These are phyloP conservation scores for Catagonus wagneri DNA, from an alignment of 2,113 vertebrate species.

Conservation along the genomic window DNA sequence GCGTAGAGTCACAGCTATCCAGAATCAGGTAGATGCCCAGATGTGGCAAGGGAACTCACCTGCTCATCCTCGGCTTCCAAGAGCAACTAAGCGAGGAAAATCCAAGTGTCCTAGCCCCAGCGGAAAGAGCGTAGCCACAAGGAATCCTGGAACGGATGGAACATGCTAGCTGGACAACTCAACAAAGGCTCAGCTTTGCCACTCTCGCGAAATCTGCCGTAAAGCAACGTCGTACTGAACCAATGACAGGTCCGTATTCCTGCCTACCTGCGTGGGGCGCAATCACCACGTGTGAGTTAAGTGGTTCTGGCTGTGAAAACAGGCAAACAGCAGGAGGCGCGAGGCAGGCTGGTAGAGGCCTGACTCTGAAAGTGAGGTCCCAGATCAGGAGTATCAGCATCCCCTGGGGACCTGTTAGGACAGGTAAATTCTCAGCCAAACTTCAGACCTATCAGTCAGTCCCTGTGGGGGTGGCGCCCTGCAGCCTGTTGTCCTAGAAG, in stretches of 20 bases:
- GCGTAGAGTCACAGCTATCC: not conserved
- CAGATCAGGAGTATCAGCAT: not conserved
- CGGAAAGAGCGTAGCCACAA: not conserved
- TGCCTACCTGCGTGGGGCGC: not conserved
- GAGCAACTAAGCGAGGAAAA: not conserved
- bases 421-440: not conserved
- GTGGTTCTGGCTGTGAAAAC: not conserved
- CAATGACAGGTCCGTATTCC: not conserved
- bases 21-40: not conserved
- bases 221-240: not conserved
- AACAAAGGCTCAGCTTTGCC: too few relatives aligned
- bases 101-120: not conserved
- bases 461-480: not conserved
- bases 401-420: not conserved
- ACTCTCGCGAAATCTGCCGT: accelerated
- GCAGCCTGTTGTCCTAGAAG: not conserved
- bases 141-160: not conserved
- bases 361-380: not conserved
- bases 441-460: not conserved
- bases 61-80: not conserved
- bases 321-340: not conserved
- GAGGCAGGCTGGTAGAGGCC: not conserved
- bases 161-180: not conserved
- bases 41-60: not conserved
- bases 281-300: not conserved